Conservation (phyloP, 2,888 invertebrate species). For the Polydrusus tereticollis region DNA sequence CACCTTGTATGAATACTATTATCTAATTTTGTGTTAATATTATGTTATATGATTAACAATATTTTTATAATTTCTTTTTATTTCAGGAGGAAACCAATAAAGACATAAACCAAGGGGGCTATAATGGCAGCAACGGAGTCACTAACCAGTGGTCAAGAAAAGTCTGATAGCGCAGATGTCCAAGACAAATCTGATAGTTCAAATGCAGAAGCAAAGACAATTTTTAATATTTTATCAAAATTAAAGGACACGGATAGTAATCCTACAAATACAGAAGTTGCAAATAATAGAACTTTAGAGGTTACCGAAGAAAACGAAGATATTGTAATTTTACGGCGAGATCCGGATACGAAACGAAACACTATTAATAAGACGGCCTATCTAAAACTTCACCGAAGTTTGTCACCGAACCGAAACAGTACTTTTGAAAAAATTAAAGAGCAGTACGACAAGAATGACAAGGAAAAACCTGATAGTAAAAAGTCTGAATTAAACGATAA, state of each 20-base stretch:
- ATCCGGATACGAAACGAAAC: conserved; percentile 52
- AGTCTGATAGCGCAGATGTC: background rate
- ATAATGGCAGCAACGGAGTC: conserved; percentile 36
- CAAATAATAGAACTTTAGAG: background rate
- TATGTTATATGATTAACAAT: background rate
- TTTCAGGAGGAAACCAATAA: conserved; percentile 44
- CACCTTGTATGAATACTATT: too few relatives aligned
- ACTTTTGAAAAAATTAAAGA: conserved; percentile 54
- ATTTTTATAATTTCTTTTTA: conserved; percentile 7
- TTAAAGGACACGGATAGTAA: background rate
- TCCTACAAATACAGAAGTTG: background rate
- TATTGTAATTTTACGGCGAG: conserved; percentile 49
- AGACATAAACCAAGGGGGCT: conserved; percentile 6
- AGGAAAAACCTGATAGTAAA: conserved; percentile 25
- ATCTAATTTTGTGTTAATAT: too few relatives aligned
- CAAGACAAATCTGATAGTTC: background rate
- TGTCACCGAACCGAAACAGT: conserved; percentile 51
- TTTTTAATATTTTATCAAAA: conserved; percentile 45
- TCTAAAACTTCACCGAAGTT: conserved; percentile 55
- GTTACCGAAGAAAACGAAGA: conserved; percentile 43
- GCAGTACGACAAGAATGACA: conserved; percentile 53
- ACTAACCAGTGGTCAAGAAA: background rate
- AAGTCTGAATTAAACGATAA: conserved; percentile 25
- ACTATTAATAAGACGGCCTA: conserved; percentile 56
- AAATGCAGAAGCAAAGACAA: conserved; percentile 31